phyloP scores from a whole-genome alignment of 2,113 vertebrate species.

The Heterotilapia buettikoferi region DNA sequence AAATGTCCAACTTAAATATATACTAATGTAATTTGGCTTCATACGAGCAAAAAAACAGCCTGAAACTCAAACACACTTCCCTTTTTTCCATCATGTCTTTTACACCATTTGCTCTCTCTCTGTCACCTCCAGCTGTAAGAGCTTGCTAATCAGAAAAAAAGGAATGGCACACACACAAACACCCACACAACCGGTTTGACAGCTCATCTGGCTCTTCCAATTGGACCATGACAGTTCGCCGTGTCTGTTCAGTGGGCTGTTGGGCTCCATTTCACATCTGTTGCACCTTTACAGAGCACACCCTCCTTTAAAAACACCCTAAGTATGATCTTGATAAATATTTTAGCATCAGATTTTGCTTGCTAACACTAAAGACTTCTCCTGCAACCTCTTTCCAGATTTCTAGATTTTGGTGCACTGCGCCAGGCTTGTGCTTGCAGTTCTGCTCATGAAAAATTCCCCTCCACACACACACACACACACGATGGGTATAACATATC shows the following conservation, averaged over 20 bases:
- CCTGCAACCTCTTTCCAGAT: background rate
- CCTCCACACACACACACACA: background rate
- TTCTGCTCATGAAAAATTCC: background rate
- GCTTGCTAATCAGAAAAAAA: conserved; percentile 13
- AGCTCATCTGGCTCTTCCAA: conserved; percentile 27
- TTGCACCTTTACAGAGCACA: background rate
- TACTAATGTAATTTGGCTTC: background rate
- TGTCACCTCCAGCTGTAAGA: conserved; percentile 49
- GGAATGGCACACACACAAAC: background rate
- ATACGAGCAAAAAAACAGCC: background rate
- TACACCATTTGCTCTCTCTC: background rate
- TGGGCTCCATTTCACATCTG: conserved; percentile 1
- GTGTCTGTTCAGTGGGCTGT: background rate
- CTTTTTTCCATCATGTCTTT: background rate
- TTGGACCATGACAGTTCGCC: background rate
- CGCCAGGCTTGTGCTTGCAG: background rate
- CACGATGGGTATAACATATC: background rate
- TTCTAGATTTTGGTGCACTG: background rate
- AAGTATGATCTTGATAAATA: background rate
- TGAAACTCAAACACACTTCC: background rate
- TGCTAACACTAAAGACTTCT: background rate
- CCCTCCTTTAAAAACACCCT: background rate
- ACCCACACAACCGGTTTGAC: background rate
- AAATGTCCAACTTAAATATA: background rate
- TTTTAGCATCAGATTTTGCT: background rate